Percentiles rank a stretch among this genome's conserved stretches.
These are phyloP conservation scores for Tethea ocularis DNA, from an alignment of 2,888 invertebrate species.

Conservation along the genomic window DNA sequence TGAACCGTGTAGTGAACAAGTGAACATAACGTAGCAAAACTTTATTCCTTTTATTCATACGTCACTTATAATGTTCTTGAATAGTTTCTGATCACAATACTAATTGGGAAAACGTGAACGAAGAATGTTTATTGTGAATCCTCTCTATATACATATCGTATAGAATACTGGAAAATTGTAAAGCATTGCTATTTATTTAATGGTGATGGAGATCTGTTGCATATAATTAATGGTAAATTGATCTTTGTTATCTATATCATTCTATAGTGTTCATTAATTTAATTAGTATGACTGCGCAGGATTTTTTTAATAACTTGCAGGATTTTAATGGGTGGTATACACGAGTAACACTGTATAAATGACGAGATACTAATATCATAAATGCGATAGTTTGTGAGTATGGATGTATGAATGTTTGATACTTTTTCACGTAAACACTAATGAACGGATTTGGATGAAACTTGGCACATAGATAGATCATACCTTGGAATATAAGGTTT, in stretches of 20 bases:
- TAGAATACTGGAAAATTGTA: background rate
- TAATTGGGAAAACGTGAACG: conserved; percentile 6
- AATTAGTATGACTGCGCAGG: too few relatives aligned
- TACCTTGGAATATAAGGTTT: too few relatives aligned
- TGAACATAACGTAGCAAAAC: background rate
- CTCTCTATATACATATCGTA: background rate
- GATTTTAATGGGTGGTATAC: too few relatives aligned
- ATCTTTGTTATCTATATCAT: background rate
- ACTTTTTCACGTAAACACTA: too few relatives aligned
- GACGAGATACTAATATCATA: too few relatives aligned
- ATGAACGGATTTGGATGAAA: too few relatives aligned
- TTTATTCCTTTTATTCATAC: conserved; percentile 5
- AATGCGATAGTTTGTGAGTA: too few relatives aligned
- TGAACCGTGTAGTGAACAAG: background rate
- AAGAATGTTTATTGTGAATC: background rate
- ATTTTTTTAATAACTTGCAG: too few relatives aligned
- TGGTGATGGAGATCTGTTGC: background rate
- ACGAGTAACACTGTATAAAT: too few relatives aligned
- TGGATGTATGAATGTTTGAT: too few relatives aligned
- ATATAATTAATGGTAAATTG: background rate
- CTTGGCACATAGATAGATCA: too few relatives aligned
- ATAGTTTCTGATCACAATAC: conserved; percentile 1
- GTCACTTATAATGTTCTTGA: background rate
- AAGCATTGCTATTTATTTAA: background rate
- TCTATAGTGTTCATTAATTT: background rate